These are phyloP conservation scores for Chamaetylas fuelleborni DNA, from an alignment of 2,113 vertebrate genomes.

Conservation along the genomic window DNA sequence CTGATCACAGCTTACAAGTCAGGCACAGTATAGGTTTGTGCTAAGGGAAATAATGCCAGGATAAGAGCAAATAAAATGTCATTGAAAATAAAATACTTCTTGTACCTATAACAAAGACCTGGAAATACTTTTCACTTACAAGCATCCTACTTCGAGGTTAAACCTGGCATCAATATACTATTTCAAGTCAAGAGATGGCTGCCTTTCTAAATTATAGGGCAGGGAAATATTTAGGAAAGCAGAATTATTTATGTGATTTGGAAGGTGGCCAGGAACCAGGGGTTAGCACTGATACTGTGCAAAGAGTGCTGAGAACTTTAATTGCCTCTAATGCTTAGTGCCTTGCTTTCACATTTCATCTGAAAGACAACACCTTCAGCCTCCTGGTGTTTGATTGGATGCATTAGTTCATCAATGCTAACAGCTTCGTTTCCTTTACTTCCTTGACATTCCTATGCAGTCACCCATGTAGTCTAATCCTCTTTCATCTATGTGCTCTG, in stretches of 20 bases:
- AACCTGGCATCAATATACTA: neutral
- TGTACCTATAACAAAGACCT: neutral
- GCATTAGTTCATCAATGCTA: conserved; percentile 19
- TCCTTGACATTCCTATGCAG: neutral
- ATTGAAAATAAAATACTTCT: neutral
- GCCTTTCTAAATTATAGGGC: conserved; percentile 12
- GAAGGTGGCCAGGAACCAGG: conserved; percentile 9
- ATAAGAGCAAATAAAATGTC: neutral
- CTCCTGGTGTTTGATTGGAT: neutral
- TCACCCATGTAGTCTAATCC: conserved; percentile 12
- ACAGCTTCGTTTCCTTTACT: neutral
- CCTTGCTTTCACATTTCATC: conserved; percentile 41
- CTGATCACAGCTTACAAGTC: neutral
- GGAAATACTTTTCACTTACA: neutral
- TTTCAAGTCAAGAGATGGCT: conserved; percentile 6
- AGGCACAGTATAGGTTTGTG: neutral
- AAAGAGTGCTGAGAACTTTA: conserved; percentile 37
- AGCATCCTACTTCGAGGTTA: neutral
- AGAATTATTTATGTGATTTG: conserved; percentile 53
- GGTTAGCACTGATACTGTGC: conserved; percentile 7
- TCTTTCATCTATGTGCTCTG: neutral
- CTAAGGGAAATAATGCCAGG: neutral
- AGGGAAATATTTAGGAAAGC: conserved; percentile 48
- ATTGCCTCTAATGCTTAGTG: conserved; percentile 29
- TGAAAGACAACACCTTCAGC: conserved; percentile 49